Percentiles rank a stretch among this genome's conserved stretches.
Conservation (phyloP, 2,113 vertebrate genomes). For the Psophia crepitans region DNA sequence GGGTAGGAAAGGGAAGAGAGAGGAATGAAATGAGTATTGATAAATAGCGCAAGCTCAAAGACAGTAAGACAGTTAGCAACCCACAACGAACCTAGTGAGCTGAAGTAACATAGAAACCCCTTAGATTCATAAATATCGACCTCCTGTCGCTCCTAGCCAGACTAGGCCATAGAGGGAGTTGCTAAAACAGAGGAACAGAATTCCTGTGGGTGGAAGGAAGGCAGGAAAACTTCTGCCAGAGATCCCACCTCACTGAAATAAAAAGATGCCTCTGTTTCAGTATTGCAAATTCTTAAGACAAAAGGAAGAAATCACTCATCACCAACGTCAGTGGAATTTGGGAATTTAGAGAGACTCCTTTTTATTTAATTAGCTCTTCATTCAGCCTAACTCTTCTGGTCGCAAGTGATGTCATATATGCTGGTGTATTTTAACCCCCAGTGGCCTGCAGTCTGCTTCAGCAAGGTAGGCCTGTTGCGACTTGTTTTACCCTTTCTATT, state of each 20-base stretch:
- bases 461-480: background rate
- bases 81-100: conserved; percentile 55
- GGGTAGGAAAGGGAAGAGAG: conserved; percentile 84
- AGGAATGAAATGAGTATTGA: conserved; percentile 81
- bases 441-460: background rate
- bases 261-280: background rate
- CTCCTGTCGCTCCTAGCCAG: background rate
- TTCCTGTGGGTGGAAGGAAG: background rate
- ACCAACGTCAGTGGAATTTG: background rate
- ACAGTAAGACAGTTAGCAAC: conserved; percentile 79
- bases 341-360: background rate
- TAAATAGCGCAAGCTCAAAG: conserved; percentile 74
- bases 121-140: background rate
- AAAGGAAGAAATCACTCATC: background rate
- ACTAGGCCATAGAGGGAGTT: background rate
- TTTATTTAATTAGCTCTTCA: background rate
- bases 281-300: background rate
- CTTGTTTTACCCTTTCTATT: background rate
- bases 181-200: background rate
- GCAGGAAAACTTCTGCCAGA: background rate
- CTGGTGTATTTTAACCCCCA: background rate
- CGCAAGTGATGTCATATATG: background rate
- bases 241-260: background rate
- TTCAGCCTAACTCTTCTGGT: background rate
- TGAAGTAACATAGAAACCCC: background rate